phyloP scores from a whole-genome alignment of 2,888 invertebrate genomes.

The Scotopteryx bipunctaria region DNA sequence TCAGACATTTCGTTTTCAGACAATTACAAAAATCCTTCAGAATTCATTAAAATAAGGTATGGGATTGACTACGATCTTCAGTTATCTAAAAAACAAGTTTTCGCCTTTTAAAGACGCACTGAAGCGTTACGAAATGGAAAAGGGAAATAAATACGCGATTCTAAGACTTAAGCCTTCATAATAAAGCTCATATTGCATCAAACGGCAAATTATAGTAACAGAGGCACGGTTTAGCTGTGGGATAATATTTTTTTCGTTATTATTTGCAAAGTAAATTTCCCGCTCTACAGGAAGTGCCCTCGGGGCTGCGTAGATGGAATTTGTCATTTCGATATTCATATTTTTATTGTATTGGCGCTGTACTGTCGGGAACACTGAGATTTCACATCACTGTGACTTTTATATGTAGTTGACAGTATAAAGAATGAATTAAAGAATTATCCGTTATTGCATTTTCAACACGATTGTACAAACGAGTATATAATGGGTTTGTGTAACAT shows the following conservation, averaged over 20 bases:
- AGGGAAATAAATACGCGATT: too few species aligned
- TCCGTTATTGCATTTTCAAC: too few species aligned
- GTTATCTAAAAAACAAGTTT: too few species aligned
- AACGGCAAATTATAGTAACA: background rate
- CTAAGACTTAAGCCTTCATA: background rate
- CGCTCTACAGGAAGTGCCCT: constrained; percentile 37
- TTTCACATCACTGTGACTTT: constrained; percentile 6
- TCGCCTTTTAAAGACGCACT: too few species aligned
- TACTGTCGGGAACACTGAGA: constrained; percentile 9
- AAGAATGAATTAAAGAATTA: background rate
- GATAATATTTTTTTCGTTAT: constrained; percentile 45
- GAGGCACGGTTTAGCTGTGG: constrained; percentile 24
- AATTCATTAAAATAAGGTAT: too few species aligned
- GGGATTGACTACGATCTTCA: too few species aligned
- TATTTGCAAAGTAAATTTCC: constrained; percentile 44
- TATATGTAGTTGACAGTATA: background rate
- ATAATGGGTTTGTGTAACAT: too few species aligned
- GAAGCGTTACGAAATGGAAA: too few species aligned
- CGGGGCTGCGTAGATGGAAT: constrained; percentile 35
- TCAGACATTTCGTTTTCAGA: too few species aligned
- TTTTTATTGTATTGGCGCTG: constrained; percentile 32
- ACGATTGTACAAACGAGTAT: too few species aligned
- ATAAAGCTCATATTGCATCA: constrained; percentile 3
- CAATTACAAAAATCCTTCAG: too few species aligned
- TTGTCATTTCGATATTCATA: constrained; percentile 40